phyloP scores from a whole-genome alignment of 2,797 vertebrate genomes.

The Philypnodon macrostomus region DNA sequence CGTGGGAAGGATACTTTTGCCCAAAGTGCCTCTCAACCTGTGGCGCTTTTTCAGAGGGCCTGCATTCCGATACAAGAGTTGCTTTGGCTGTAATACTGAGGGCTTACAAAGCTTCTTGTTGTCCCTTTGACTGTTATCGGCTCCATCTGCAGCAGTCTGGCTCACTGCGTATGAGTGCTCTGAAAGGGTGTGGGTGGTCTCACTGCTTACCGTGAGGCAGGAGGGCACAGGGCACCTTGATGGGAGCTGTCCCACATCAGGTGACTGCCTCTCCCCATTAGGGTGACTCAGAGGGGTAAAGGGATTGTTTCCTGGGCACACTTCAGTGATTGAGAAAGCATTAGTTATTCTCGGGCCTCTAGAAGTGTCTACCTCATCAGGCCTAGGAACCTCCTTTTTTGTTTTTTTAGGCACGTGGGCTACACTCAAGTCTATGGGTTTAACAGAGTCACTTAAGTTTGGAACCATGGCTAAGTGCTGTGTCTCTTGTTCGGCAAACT shows the following conservation, averaged over 20 bases:
- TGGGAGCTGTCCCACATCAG: slow-evolving; percentile 73
- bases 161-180: slow-evolving; percentile 95
- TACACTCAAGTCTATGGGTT: slow-evolving; percentile 55
- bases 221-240: slow-evolving; percentile 64
- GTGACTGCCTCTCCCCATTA: slow-evolving; percentile 80
- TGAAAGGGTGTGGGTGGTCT: slow-evolving; percentile 84
- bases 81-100: slow-evolving; percentile 59
- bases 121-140: slow-evolving; percentile 55
- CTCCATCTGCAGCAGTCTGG: slow-evolving; percentile 64
- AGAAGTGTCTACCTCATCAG: slow-evolving; percentile 85
- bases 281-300: slow-evolving; percentile 87
- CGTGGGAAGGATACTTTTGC: slow-evolving; percentile 47
- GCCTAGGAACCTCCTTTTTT: slow-evolving; percentile 84
- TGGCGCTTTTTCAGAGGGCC: slow-evolving; percentile 83
- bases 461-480: slow-evolving; percentile 36
- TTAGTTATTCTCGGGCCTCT: slow-evolving; percentile 96
- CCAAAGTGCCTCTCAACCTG: slow-evolving; percentile 57
- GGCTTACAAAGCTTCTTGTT: slow-evolving; percentile 57
- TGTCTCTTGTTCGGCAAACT: slow-evolving; percentile 78
- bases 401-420: slow-evolving; percentile 56
- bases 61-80: slow-evolving; percentile 62
- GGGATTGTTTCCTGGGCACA: slow-evolving; percentile 82
- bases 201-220: slow-evolving; percentile 72
- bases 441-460: slow-evolving; percentile 34
- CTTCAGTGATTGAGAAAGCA: slow-evolving; percentile 96